A percentile compares a stretch with the other conserved stretches of the same genome.
Evolutionary conservation across 2,888 invertebrate species (phyloP).

Genomic region (Iphiclides podalirius): DNA sequence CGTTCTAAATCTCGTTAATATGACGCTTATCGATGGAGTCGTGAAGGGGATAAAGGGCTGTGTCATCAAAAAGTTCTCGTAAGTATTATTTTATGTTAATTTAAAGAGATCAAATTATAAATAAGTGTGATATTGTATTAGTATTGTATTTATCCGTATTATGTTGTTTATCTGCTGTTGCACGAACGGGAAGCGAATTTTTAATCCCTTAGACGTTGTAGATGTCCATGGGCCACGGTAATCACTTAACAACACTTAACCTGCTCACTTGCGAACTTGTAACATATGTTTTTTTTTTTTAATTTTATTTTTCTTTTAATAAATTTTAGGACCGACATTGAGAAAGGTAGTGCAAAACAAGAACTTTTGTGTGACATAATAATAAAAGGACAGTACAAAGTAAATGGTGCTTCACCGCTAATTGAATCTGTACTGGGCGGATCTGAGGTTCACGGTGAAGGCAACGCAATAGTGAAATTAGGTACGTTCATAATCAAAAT

Average conservation of each 20-base stretch:
- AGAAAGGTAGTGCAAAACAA: slow-evolving; percentile 33
- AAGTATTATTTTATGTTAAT: no score
- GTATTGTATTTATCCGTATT: no score
- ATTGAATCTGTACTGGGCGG: slow-evolving; percentile 36
- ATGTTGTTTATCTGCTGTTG: no score
- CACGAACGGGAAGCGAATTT: no score
- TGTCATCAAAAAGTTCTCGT: slow-evolving; percentile 40
- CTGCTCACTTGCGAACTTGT: no score
- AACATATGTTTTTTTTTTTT: no score
- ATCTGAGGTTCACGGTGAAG: slow-evolving; percentile 37
- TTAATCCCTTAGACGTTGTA: no score
- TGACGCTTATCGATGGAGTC: slow-evolving; percentile 41
- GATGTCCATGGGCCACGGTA: no score
- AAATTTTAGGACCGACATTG: slow-evolving; percentile 43
- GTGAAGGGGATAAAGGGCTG: slow-evolving; percentile 45
- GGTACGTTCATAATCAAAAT: slow-evolving; percentile 32
- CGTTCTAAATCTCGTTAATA: slow-evolving; percentile 34
- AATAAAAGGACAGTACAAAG: slow-evolving; percentile 41
- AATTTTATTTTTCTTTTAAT: no score
- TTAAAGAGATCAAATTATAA: no score
- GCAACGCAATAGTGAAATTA: slow-evolving; percentile 39
- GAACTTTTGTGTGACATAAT: slow-evolving; percentile 42
- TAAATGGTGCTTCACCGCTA: slow-evolving; percentile 31
- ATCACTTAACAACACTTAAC: no score
- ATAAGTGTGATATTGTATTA: no score